Evolutionary conservation across 2,797 vertebrate species (phyloP).

Genomic region (Nannoperca obscura): DNA sequence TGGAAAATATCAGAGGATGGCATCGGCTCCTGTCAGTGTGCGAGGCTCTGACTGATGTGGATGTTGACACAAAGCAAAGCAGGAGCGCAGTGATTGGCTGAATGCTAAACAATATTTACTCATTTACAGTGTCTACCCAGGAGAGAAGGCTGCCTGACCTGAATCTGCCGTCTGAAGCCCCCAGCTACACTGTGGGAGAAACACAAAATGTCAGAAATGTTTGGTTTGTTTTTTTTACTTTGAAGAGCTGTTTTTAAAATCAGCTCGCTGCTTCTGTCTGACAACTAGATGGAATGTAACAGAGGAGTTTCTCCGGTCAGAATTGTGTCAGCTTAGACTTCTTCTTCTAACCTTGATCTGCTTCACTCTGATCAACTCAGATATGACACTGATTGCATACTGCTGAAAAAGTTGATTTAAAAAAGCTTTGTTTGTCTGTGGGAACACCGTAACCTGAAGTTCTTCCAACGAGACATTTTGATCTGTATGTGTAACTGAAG

Average conservation of each 20-base stretch:
- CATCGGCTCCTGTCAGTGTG: neutral
- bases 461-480: neutral
- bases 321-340: neutral
- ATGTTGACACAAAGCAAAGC: constrained; percentile 26
- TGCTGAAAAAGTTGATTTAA: neutral
- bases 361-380: neutral
- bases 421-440: neutral
- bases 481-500: neutral
- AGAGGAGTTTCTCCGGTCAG: constrained; percentile 4
- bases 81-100: constrained; percentile 7
- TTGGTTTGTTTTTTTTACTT: neutral
- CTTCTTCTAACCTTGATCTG: neutral
- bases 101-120: constrained; percentile 21
- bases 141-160: constrained; percentile 43
- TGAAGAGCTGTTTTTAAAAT: constrained; percentile 32
- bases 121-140: constrained; percentile 28
- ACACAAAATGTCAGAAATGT: constrained; percentile 27
- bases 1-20: neutral
- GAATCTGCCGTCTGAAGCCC: constrained; percentile 42
- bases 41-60: constrained; percentile 33
- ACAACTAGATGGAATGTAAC: neutral
- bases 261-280: constrained; percentile 14
- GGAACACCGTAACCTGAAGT: neutral
- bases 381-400: neutral
- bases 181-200: constrained; percentile 32